phyloP scores from a whole-genome alignment of 2,797 vertebrate genomes.

The Gobionotothen gibberifrons region DNA sequence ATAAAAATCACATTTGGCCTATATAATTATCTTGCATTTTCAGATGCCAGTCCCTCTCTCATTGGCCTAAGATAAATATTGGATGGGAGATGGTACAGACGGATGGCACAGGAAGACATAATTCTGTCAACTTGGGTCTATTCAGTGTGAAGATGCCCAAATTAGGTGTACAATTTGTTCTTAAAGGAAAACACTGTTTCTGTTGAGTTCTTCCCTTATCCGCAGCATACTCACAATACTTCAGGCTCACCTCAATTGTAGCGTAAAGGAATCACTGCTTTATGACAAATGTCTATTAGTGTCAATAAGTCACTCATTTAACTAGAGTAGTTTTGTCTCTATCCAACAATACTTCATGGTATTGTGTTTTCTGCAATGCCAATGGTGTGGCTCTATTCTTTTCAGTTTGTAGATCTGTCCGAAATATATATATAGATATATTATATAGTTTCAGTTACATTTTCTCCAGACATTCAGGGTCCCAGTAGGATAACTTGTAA shows the following conservation, averaged over 20 bases:
- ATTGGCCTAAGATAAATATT: constrained; percentile 77
- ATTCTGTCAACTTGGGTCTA: constrained; percentile 80
- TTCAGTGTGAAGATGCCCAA: constrained; percentile 72
- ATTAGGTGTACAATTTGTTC: constrained; percentile 76
- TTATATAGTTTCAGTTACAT: not conserved
- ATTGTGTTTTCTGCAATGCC: not conserved
- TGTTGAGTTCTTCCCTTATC: constrained; percentile 40
- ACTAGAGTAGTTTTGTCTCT: not conserved
- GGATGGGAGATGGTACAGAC: constrained; percentile 76
- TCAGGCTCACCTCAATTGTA: not conserved
- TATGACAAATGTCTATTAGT: not conserved
- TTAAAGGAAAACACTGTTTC: constrained; percentile 60
- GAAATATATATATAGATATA: not conserved
- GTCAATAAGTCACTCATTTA: not conserved
- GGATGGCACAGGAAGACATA: constrained; percentile 79
- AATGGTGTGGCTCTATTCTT: not conserved
- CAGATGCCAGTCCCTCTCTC: constrained; percentile 80
- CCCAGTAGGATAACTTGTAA: no score
- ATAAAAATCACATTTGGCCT: constrained; percentile 86
- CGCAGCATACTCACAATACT: constrained; percentile 19
- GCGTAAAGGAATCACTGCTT: not conserved
- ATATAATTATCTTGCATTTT: constrained; percentile 86
- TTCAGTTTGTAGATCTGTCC: no score
- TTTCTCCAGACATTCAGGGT: no score
- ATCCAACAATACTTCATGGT: not conserved